Evolutionary conservation across 2,113 vertebrate genomes (phyloP).

Genomic region (Galeopterus variegatus): DNA sequence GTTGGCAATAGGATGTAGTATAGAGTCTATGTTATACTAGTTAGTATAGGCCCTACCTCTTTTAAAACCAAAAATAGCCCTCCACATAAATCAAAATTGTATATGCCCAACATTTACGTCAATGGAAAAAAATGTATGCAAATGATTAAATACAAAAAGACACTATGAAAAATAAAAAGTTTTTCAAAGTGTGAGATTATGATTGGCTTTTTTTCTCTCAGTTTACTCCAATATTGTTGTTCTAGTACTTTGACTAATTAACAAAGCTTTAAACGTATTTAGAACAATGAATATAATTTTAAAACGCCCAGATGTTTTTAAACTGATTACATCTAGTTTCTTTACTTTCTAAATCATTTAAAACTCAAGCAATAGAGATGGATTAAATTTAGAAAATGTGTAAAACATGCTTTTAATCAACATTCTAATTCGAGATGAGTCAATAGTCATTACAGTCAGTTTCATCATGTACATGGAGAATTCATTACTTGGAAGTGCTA

Average conservation of each 20-base stretch:
- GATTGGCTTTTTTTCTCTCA: not conserved
- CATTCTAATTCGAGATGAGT: conserved; percentile 50
- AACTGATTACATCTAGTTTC: conserved; percentile 19
- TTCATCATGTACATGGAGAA: conserved; percentile 34
- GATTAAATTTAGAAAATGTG: conserved; percentile 51
- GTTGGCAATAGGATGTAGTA: not conserved
- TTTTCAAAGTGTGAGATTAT: conserved; percentile 55
- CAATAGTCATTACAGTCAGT: not conserved
- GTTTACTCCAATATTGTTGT: conserved; percentile 33
- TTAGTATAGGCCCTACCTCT: not conserved
- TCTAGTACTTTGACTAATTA: conserved; percentile 30
- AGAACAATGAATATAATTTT: conserved; percentile 45
- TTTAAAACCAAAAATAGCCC: conserved; percentile 36
- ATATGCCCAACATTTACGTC: not conserved
- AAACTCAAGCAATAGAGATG: conserved; percentile 42
- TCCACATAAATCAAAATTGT: not conserved
- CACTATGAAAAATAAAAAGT: not conserved
- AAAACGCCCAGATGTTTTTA: not conserved
- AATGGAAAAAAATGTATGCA: not conserved
- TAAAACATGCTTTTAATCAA: conserved; percentile 43
- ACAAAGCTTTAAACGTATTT: conserved; percentile 21
- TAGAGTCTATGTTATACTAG: not conserved
- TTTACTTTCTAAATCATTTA: conserved; percentile 59
- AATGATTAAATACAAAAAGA: conserved; percentile 46
- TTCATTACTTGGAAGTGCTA: conserved; percentile 55